Conservation (phyloP, 2,888 invertebrate species). For the Mactromeris polynyma region DNA sequence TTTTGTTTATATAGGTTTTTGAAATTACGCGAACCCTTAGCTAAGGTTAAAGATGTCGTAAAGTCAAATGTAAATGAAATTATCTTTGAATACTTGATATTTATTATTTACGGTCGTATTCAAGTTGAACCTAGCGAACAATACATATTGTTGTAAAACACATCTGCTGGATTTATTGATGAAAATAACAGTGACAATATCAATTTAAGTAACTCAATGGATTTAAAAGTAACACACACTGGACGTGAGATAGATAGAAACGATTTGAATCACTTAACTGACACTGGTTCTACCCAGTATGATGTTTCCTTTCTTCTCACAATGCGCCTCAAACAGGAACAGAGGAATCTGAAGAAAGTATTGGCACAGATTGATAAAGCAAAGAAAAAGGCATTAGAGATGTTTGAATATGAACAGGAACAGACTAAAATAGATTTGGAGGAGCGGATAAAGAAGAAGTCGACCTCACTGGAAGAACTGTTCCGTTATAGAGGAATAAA, state of each 20-base stretch:
- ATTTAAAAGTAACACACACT: neutral
- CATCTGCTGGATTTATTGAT: too few species aligned
- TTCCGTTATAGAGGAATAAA: slow-evolving; percentile 16
- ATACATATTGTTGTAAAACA: too few species aligned
- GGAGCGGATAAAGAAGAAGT: slow-evolving; percentile 41
- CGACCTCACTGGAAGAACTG: slow-evolving; percentile 44
- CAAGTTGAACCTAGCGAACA: too few species aligned
- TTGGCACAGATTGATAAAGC: slow-evolving; percentile 50
- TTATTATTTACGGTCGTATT: neutral
- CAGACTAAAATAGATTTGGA: slow-evolving; percentile 49
- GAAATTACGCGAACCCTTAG: neutral
- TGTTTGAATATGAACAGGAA: slow-evolving; percentile 38
- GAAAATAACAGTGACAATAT: too few species aligned
- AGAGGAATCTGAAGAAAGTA: slow-evolving; percentile 34
- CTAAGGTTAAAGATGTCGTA: slow-evolving; percentile 3
- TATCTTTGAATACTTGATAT: neutral
- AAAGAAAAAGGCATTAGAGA: slow-evolving; percentile 35
- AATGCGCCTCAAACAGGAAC: slow-evolving; percentile 47
- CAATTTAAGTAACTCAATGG: neutral
- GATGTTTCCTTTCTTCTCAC: slow-evolving; percentile 42
- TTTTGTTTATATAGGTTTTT: slow-evolving; percentile 10
- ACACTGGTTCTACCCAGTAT: neutral
- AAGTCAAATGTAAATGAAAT: slow-evolving; percentile 1
- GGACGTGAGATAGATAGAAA: neutral
- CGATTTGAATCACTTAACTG: neutral